phyloP scores from a whole-genome alignment of 2,113 vertebrate genomes.

The Scortum barcoo region DNA sequence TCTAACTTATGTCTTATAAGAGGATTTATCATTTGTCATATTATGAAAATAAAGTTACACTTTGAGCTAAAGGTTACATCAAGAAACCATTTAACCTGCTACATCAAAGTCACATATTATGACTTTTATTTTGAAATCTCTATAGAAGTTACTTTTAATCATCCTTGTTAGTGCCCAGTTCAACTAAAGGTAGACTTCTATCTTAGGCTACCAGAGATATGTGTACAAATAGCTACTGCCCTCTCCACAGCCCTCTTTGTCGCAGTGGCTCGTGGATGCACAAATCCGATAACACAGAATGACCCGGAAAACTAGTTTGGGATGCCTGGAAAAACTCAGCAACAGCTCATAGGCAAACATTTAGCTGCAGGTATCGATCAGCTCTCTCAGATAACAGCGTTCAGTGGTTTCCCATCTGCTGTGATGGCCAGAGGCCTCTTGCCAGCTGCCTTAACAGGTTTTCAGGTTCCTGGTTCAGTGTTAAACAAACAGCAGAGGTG shows the following conservation, averaged over 20 bases:
- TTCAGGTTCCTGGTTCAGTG: conserved; percentile 8
- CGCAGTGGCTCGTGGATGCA: not conserved
- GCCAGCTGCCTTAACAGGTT: conserved; percentile 43
- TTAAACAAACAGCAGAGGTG: conserved; percentile 22
- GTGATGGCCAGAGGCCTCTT: conserved; percentile 8
- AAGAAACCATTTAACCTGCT: not conserved
- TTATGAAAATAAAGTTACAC: not conserved
- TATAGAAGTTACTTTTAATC: not conserved
- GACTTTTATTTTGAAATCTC: not conserved
- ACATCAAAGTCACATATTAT: not conserved
- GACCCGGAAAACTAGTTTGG: not conserved
- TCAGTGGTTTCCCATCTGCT: conserved; percentile 32
- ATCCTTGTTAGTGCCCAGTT: not conserved
- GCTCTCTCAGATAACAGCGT: conserved; percentile 13
- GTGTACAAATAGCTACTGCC: not conserved
- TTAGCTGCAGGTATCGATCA: conserved; percentile 37
- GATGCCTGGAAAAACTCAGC: not conserved
- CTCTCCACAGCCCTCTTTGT: not conserved
- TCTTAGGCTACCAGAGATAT: not conserved
- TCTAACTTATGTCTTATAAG: not conserved
- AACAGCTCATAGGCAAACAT: conserved; percentile 10
- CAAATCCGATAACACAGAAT: not conserved
- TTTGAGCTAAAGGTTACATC: not conserved
- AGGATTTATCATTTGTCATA: too few species aligned
- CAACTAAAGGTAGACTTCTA: not conserved